Evolutionary conservation across 2,888 invertebrate genomes (phyloP).

Genomic region (Ectemnius continuus): DNA sequence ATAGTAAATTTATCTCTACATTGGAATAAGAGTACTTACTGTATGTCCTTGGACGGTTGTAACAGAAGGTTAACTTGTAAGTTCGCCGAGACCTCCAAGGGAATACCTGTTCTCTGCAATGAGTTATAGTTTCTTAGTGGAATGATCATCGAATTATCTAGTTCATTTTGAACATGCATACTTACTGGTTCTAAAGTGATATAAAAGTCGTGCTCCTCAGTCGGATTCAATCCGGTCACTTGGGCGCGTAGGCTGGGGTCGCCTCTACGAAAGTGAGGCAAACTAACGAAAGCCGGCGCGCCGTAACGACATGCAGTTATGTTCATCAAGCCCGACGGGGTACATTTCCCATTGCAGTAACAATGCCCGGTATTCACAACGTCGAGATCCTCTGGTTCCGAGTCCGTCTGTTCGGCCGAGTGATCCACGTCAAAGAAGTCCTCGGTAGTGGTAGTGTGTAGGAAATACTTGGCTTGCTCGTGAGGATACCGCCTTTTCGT

Average conservation of each 20-base stretch:
- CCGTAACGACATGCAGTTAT: constrained; percentile 89
- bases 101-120: constrained; percentile 85
- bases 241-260: constrained; percentile 83
- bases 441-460: constrained; percentile 70
- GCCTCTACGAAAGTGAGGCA: constrained; percentile 90
- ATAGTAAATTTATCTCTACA: no score
- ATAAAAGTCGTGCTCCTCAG: constrained; percentile 86
- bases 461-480: constrained; percentile 73
- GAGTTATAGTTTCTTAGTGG: neutral
- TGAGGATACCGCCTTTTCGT: constrained; percentile 72
- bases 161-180: neutral
- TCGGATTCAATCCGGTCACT: constrained; percentile 85
- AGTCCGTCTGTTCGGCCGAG: constrained; percentile 45
- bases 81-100: constrained; percentile 86
- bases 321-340: constrained; percentile 87
- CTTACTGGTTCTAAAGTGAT: constrained; percentile 87
- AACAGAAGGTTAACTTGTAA: constrained; percentile 89
- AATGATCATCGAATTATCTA: neutral
- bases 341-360: constrained; percentile 86
- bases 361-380: constrained; percentile 79
- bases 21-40: constrained; percentile 68
- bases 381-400: constrained; percentile 63
- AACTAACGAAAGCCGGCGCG: constrained; percentile 90
- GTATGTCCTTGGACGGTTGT: constrained; percentile 82
- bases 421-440: constrained; percentile 70